A percentile compares a stretch with the other conserved stretches of the same genome.
These are phyloP conservation scores for Polymixis lichenea DNA, from an alignment of 2,888 invertebrate genomes.

Conservation along the genomic window DNA sequence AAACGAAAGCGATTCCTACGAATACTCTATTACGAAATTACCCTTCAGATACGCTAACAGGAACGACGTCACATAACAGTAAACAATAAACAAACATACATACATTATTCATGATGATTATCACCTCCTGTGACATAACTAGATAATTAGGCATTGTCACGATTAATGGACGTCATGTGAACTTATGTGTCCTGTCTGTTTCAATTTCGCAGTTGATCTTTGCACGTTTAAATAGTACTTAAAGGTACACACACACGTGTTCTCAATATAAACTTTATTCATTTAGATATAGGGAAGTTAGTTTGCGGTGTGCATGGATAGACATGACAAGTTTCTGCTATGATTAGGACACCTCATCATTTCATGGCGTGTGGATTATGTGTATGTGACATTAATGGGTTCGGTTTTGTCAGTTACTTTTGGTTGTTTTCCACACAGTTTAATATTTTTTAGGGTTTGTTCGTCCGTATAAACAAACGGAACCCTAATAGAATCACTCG, in stretches of 20 bases:
- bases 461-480: no score
- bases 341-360: slow-evolving; percentile 6
- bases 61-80: not conserved
- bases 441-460: no score
- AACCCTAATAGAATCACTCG: no score
- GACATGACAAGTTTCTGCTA: slow-evolving; percentile 34
- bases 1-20: no score
- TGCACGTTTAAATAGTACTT: not conserved
- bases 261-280: slow-evolving; percentile 40
- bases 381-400: slow-evolving; percentile 7
- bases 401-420: not conserved
- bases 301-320: slow-evolving; percentile 11
- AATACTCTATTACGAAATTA: no score
- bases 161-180: slow-evolving; percentile 31
- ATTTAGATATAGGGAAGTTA: slow-evolving; percentile 31
- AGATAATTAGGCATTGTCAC: slow-evolving; percentile 42
- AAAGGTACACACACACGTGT: not conserved
- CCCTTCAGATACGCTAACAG: not conserved
- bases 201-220: slow-evolving; percentile 9
- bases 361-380: not conserved
- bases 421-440: not conserved
- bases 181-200: slow-evolving; percentile 31
- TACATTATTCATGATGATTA: slow-evolving; percentile 37
- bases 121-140: slow-evolving; percentile 28
- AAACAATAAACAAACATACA: slow-evolving; percentile 4